Evolutionary conservation across 1,140 invertebrate genomes (phyloP).

Genomic region (Hyposmocoma kahamanoa): DNA sequence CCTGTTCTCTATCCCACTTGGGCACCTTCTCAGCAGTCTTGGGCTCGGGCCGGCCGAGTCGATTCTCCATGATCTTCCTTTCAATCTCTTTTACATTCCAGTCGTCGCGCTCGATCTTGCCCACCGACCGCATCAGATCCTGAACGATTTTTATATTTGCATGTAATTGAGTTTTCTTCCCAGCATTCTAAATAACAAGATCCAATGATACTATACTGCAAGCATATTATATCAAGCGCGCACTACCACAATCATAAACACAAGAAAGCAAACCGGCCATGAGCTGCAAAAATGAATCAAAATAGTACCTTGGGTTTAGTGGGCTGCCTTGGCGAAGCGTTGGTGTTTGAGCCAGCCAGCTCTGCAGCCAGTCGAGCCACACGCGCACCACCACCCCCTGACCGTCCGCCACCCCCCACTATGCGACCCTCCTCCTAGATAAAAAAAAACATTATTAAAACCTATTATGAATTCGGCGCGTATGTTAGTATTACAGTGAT

Average conservation of each 20-base stretch:
- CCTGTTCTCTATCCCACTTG: conserved; percentile 91
- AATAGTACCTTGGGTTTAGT: conserved; percentile 82
- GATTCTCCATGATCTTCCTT: conserved; percentile 91
- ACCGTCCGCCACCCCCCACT: conserved; percentile 35
- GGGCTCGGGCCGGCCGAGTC: conserved; percentile 78
- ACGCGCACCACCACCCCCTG: conserved; percentile 64
- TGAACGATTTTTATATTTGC: background rate
- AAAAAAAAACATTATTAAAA: too few species aligned
- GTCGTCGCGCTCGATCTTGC: conserved; percentile 91
- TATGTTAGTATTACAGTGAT: conserved; percentile 1
- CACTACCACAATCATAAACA: too few species aligned
- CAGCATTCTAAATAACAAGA: too few species aligned
- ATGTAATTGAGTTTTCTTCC: too few species aligned
- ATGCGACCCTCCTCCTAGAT: conserved; percentile 48
- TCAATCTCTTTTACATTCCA: conserved; percentile 95
- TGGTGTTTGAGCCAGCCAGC: conserved; percentile 35
- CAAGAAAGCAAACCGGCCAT: too few species aligned
- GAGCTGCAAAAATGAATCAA: too few species aligned
- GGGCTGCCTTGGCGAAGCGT: conserved; percentile 66
- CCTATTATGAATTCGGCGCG: too few species aligned
- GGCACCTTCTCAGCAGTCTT: conserved; percentile 87
- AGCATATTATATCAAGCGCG: too few species aligned
- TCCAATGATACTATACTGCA: too few species aligned
- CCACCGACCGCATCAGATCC: conserved; percentile 89
- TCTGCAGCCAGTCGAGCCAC: conserved; percentile 79